Base-by-base conservation (phyloP, 2,888 invertebrate genomes). In the Tenthredo scrophulariae region DNA sequence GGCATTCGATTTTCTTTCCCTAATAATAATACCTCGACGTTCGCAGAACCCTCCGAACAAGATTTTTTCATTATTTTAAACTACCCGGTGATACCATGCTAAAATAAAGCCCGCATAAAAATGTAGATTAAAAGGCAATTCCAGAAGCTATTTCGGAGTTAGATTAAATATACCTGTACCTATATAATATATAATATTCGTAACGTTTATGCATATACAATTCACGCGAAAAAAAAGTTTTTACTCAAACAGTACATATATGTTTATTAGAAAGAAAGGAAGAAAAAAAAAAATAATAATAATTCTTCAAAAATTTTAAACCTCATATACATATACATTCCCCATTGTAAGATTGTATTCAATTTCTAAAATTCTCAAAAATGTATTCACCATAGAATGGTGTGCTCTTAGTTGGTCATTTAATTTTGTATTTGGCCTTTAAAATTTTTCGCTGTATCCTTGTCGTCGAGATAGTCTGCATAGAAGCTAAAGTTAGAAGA, bases 91-190 rank as follows among this genome's bases (percentile, higher is more conserved):
- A 54, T 54, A n/a, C 22, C 22, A 13, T 9, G 33, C 15, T 33
- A 33, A 33, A 33, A 67, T 67, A 67, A 67, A 15, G 67, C 67
- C 26, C 67, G 33, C 22, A 33, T 67, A 67, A 67, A 67, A 67
- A 67, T 67, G 67, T 29, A 67, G 33, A 67, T 67, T 67, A 33
- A 67, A 67, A 67, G 18, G 67, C 67, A 67, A 67, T 67, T 67
- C 67, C 29, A 67, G 33, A 33, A 67, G 67, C 67, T 15, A 67
- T 67, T 33, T 33, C 33, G 67, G 67, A 67, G 67, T 67, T 18
- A 67, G 18, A 67, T 67, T 67, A 33, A 67, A 67, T 67, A 67
- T 33, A 67, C 26, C 26, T 62, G 22, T 62, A 26, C 67, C 33
- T 33, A 29, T 13, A 26, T 67, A 37, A 37, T 37, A 33, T 33